Conservation (phyloP, 1,140 invertebrate species). For the Plutomurus gul region DNA sequence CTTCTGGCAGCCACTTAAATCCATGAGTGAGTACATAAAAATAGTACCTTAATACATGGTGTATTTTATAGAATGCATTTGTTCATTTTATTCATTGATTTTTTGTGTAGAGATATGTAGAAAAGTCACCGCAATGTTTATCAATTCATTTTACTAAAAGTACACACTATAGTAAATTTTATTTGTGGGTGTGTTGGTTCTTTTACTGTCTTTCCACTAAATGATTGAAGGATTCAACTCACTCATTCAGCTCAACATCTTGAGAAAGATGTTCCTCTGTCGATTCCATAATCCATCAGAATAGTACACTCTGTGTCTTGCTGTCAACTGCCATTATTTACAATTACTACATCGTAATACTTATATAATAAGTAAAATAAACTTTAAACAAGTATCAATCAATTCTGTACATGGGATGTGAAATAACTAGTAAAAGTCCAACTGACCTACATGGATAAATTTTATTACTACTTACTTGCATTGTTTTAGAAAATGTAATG, state of each 20-base stretch:
- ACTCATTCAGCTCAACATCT: too few relatives aligned
- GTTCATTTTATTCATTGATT: constrained; percentile 12
- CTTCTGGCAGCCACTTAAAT: constrained; percentile 9
- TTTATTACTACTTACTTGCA: background rate
- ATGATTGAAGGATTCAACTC: too few relatives aligned
- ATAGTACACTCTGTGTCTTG: constrained; percentile 12
- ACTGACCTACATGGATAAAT: background rate
- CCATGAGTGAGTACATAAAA: constrained; percentile 13
- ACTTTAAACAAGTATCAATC: background rate
- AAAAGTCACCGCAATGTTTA: background rate
- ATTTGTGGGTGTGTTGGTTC: constrained; percentile 11
- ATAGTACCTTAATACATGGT: background rate
- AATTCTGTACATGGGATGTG: background rate
- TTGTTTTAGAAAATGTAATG: background rate
- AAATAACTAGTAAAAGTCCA: background rate
- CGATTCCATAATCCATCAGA: background rate
- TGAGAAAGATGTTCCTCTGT: too few relatives aligned
- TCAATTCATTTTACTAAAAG: constrained; percentile 17
- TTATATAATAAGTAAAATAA: background rate
- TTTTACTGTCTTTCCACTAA: constrained; percentile 15
- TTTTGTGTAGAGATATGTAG: constrained; percentile 10
- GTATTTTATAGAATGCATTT: constrained; percentile 1
- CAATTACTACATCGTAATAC: too few relatives aligned
- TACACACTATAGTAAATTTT: background rate
- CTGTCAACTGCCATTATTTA: constrained; percentile 21